These are phyloP conservation scores for Thysanoteuthis rhombus DNA, from an alignment of 2,888 invertebrate genomes.

Conservation along the genomic window DNA sequence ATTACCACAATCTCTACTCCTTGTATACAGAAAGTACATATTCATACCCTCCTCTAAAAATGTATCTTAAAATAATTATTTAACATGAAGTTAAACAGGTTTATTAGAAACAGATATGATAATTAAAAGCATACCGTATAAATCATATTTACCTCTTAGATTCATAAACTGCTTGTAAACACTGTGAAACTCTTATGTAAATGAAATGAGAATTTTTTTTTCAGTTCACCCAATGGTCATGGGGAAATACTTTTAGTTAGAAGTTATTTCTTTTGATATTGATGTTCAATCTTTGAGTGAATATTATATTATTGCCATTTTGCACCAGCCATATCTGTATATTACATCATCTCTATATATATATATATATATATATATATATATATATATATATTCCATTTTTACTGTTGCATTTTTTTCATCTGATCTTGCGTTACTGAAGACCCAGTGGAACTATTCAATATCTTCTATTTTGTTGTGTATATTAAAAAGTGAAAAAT, in stretches of 20 bases:
- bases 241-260: no score
- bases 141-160: no score
- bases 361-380: neutral
- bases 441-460: neutral
- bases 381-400: neutral
- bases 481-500: conserved; percentile 12
- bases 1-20: neutral
- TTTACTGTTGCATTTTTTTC: neutral
- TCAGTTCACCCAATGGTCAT: no score
- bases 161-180: no score
- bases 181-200: no score
- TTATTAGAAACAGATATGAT: neutral
- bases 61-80: neutral
- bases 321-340: neutral
- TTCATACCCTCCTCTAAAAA: neutral
- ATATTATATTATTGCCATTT: neutral
- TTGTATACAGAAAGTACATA: neutral
- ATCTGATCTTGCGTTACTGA: neutral
- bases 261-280: no score
- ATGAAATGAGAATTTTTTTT: no score
- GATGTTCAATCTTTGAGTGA: no score
- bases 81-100: no score
- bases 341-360: neutral
- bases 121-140: no score
- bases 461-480: neutral